Conservation (phyloP, 2,113 vertebrate species). For the Sinocyclocheilus maitianheensis region DNA sequence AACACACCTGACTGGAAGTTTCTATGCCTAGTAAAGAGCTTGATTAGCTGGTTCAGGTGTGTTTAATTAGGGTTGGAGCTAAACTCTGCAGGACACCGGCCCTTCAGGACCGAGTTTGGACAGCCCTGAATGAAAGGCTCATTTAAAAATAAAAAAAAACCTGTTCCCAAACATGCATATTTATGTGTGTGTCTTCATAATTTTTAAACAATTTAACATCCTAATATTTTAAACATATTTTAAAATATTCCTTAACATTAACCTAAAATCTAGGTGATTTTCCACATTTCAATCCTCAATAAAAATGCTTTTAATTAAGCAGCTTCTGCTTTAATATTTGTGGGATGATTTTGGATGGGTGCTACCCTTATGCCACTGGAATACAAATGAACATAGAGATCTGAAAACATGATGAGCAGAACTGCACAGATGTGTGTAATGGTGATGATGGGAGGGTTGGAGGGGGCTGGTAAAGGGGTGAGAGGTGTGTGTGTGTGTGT, state of each 20-base stretch:
- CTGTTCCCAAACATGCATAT: too few species aligned
- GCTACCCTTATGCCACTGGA: background rate
- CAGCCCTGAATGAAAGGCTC: too few species aligned
- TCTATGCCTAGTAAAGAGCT: too few species aligned
- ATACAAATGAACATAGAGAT: background rate
- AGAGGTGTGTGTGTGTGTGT: background rate
- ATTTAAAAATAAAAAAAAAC: too few species aligned
- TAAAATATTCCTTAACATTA: background rate
- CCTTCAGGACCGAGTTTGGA: too few species aligned
- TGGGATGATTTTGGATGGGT: background rate
- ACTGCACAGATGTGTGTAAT: background rate
- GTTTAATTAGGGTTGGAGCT: too few species aligned
- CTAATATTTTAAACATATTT: background rate
- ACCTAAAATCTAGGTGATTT: background rate
- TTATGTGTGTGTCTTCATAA: too few species aligned
- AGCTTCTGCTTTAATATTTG: background rate
- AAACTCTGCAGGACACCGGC: too few species aligned
- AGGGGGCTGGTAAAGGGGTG: background rate
- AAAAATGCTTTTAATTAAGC: background rate
- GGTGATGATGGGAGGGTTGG: background rate
- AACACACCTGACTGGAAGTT: too few species aligned
- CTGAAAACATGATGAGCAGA: background rate
- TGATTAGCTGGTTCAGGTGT: too few species aligned
- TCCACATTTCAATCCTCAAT: background rate
- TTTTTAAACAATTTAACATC: too few species aligned